Evolutionary conservation across 1,140 invertebrate genomes (phyloP), one percentile per base, ranked within the genome.

Genomic region (Camponotus vicinus): DNA sequence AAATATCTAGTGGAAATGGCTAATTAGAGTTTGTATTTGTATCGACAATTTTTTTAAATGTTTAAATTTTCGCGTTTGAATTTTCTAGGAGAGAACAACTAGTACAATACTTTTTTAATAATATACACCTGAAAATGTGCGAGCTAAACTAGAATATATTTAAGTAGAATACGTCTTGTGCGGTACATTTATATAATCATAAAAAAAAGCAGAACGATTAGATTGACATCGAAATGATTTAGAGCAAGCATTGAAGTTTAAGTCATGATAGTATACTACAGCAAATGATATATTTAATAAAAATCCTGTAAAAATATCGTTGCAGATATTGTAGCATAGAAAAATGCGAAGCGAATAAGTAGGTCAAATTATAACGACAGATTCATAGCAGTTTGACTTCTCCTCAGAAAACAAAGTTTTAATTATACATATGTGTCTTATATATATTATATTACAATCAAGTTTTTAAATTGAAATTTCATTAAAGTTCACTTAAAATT

Each of bases 391-490:
- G 7, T 15, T 15, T 4, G 37, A 21, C 13, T 21, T 73, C 11
- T 55, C 55, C 49, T 55, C 34, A 15, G 3, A 4, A 0, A 37
- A n/a, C 21, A 40, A 37, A 34, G 5, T 55, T 55, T 73, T 73
- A 34, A 73, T 75, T 37, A 21, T 75, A 7, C 5, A 3, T 27
- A 27, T 75, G 13, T 75, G 13, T 49, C 45, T 15, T 3, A 13
- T 49, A 18, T 52, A 18, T 18, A 52, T 52, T 18, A 52, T 2
- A 45, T 13, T n/a, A 34, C 1, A 57, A 37, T 9, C 3, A 40
- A 42, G 73, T 73, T 76, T 61, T 64, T 5, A 40, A 61, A 63
- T 32, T 42, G 5, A 42, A 37, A 40, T 76, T 61, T 11, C 9
- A 57, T 61, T 61, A 32, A 59, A 76, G 15, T n/a, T 40, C 8